These are phyloP conservation scores for Tetranychus cinnabarinus DNA, from an alignment of 1,140 invertebrate genomes.

Conservation along the genomic window DNA sequence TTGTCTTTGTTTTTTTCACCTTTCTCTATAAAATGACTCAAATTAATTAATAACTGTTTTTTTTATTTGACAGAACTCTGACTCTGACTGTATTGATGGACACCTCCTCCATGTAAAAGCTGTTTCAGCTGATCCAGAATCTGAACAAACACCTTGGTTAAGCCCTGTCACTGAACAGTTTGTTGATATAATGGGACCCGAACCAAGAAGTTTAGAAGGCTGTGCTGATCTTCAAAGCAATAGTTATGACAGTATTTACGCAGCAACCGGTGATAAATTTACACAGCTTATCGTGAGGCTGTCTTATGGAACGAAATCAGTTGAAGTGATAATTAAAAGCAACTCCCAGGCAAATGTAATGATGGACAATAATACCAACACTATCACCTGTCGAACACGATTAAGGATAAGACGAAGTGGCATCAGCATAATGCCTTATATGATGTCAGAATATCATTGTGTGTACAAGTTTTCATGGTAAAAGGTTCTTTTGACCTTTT, in stretches of 20 bases:
- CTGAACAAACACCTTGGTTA: background rate
- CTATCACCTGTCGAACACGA: background rate
- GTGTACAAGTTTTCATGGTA: constrained; percentile 5
- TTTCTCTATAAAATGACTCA: background rate
- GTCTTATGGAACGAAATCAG: background rate
- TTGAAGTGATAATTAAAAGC: background rate
- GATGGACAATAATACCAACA: background rate
- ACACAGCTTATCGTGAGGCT: background rate
- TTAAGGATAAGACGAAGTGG: constrained; percentile 1
- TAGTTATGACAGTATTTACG: background rate
- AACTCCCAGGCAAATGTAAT: background rate
- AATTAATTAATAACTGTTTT: background rate
- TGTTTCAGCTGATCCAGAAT: background rate
- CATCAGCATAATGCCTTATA: constrained; percentile 3
- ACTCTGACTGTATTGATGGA: background rate
- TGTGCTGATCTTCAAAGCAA: background rate
- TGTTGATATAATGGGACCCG: background rate
- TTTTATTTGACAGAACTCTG: constrained; percentile 1
- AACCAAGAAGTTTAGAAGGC: background rate
- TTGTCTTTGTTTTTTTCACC: background rate
- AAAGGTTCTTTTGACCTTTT: background rate
- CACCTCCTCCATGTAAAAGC: constrained; percentile 2
- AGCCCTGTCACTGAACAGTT: background rate
- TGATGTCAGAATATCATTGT: constrained; percentile 4
- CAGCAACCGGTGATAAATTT: background rate